These are phyloP conservation scores for Embiotoca jacksoni DNA, from an alignment of 2,113 vertebrate genomes.

Conservation along the genomic window DNA sequence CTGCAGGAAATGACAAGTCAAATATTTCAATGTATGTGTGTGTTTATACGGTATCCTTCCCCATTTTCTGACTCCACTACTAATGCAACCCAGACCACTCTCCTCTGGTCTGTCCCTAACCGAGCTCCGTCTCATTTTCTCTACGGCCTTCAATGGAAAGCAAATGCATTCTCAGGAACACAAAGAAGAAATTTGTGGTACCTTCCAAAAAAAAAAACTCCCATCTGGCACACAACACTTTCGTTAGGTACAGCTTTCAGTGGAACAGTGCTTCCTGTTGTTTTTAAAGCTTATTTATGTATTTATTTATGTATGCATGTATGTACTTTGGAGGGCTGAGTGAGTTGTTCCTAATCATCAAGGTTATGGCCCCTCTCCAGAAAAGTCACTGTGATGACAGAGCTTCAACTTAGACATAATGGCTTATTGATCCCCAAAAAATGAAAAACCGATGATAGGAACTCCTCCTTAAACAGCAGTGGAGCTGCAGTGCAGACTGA, in stretches of 20 bases:
- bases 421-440: constrained; percentile 32
- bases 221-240: constrained; percentile 76
- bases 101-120: constrained; percentile 55
- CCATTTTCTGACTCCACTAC: constrained; percentile 53
- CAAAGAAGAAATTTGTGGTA: constrained; percentile 71
- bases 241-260: constrained; percentile 51
- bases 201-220: constrained; percentile 59
- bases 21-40: constrained; percentile 45
- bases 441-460: constrained; percentile 18
- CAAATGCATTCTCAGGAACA: constrained; percentile 75
- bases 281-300: constrained; percentile 30
- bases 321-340: constrained; percentile 13
- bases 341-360: constrained; percentile 32
- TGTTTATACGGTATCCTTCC: constrained; percentile 48
- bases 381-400: constrained; percentile 40
- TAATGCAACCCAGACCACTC: constrained; percentile 78
- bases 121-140: constrained; percentile 71
- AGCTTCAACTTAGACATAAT: neutral
- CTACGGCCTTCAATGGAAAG: constrained; percentile 77
- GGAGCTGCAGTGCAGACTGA: constrained; percentile 12
- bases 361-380: constrained; percentile 11
- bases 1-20: constrained; percentile 31
- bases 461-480: constrained; percentile 14
- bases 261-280: constrained; percentile 39
- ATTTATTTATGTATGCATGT: constrained; percentile 39